These are phyloP conservation scores for Idaea dimidiata DNA, from an alignment of 2,888 invertebrate species.

Conservation along the genomic window DNA sequence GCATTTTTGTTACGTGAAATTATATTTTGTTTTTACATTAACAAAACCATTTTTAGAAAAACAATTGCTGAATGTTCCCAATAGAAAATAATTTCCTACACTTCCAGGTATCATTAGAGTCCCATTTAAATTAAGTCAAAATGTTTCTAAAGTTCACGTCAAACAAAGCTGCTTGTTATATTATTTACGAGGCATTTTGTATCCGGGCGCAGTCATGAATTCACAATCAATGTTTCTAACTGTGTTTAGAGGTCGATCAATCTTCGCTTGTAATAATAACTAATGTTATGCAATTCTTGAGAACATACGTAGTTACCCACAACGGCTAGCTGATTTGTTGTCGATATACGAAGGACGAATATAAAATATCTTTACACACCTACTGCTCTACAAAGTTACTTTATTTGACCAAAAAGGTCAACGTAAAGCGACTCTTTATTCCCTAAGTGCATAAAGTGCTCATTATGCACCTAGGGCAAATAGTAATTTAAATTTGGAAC, in stretches of 20 bases:
- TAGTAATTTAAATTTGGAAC: no score
- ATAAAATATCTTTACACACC: background rate
- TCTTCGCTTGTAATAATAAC: background rate
- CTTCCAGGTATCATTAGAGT: background rate
- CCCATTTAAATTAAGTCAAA: background rate
- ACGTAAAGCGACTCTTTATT: no score
- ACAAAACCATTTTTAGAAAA: background rate
- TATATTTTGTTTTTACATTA: background rate
- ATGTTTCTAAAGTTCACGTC: background rate
- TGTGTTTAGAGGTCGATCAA: background rate
- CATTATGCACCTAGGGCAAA: no score
- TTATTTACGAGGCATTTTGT: background rate
- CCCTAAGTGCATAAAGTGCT: no score
- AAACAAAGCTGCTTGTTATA: background rate
- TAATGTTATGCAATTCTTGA: background rate
- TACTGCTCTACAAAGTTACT: no score
- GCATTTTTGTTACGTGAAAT: background rate
- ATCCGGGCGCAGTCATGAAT: background rate
- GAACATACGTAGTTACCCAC: background rate
- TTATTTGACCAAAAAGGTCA: no score
- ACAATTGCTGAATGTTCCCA: no score
- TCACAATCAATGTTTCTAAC: background rate
- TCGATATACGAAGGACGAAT: background rate
- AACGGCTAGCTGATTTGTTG: background rate
- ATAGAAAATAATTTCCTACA: no score